A percentile compares a stretch with the other conserved stretches of the same genome.
phyloP scores from a whole-genome alignment of 2,797 vertebrate genomes.

The Lemur catta region DNA sequence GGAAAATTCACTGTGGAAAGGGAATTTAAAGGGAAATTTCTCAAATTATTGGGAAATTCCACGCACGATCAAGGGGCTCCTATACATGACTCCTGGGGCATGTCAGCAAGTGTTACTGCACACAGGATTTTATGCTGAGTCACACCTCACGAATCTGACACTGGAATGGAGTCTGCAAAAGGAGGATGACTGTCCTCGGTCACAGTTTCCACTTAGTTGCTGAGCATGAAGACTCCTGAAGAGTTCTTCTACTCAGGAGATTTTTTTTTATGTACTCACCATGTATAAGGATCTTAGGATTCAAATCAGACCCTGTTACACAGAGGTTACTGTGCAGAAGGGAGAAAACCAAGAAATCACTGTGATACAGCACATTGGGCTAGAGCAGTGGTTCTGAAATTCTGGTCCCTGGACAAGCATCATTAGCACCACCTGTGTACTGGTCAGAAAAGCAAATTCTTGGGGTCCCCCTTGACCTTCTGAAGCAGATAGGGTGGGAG shows the following conservation, averaged over 20 bases:
- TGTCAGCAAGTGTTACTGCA: not conserved
- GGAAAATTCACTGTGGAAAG: conserved; percentile 35
- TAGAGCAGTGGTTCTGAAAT: not conserved
- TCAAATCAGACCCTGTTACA: not conserved
- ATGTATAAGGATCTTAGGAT: not conserved
- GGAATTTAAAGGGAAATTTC: conserved; percentile 67
- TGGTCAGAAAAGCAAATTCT: not conserved
- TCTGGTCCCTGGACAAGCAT: not conserved
- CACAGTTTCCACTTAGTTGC: not conserved
- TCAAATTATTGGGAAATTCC: conserved; percentile 66
- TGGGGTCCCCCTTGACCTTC: not conserved
- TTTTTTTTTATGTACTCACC: not conserved
- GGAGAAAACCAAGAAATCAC: not conserved
- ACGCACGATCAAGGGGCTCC: not conserved
- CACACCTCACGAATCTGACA: conserved; percentile 31
- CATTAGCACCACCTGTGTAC: not conserved
- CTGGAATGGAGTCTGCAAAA: not conserved
- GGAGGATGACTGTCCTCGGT: not conserved
- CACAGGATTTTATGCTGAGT: conserved; percentile 30
- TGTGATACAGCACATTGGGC: too few species aligned
- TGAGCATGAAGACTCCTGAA: not conserved
- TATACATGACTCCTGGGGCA: conserved; percentile 1
- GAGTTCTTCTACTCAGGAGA: not conserved
- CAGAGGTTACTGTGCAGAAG: not conserved
- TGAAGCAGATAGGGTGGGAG: not conserved